phyloP scores from a whole-genome alignment of 2,113 vertebrate species.

The Oophaga pumilio region DNA sequence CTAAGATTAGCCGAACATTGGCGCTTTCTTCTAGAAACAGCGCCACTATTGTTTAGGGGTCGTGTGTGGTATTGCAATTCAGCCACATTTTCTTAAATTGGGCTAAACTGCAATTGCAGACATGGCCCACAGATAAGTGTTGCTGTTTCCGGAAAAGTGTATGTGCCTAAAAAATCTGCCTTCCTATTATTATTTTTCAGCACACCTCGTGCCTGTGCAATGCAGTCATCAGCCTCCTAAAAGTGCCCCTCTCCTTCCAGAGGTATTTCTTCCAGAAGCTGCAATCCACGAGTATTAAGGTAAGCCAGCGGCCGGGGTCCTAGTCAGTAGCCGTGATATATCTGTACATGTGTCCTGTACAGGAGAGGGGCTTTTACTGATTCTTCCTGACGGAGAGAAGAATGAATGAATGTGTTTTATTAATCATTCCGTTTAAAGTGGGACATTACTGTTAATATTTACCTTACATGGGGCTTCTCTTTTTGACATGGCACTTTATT shows the following conservation, averaged over 20 bases:
- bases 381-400: neutral
- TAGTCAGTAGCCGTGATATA: neutral
- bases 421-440: neutral
- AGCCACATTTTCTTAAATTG: no score
- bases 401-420: neutral
- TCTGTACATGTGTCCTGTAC: neutral
- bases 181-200: conserved; percentile 65
- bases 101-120: neutral
- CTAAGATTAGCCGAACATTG: no score
- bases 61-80: no score
- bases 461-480: neutral
- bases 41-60: no score
- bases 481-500: neutral
- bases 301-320: conserved; percentile 62
- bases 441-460: neutral
- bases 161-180: neutral
- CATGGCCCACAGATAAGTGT: neutral
- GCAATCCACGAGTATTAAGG: conserved; percentile 98
- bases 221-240: conserved; percentile 90
- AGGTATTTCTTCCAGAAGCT: conserved; percentile 98
- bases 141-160: neutral
- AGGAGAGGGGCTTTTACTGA: neutral
- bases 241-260: conserved; percentile 95
- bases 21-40: no score
- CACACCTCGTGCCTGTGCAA: conserved; percentile 93